phyloP scores from a whole-genome alignment of 2,888 invertebrate species.

The Muschampia staudingeri region DNA sequence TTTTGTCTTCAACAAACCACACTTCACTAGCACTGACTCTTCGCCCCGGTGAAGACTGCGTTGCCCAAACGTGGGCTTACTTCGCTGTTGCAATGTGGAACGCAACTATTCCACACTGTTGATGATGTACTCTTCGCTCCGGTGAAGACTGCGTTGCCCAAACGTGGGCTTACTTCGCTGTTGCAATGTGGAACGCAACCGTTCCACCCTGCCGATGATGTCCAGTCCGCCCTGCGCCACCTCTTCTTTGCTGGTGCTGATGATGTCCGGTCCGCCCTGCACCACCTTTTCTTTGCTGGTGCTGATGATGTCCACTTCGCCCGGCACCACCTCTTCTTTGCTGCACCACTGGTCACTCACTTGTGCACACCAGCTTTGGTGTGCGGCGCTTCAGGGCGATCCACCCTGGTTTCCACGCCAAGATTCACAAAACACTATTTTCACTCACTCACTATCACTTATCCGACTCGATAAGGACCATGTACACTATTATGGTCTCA shows the following conservation, averaged over 20 bases:
- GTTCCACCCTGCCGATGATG: background rate
- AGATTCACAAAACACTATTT: background rate
- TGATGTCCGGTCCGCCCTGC: background rate
- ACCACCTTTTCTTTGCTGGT: background rate
- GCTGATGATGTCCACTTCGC: background rate
- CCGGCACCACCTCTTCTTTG: background rate
- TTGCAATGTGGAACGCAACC: background rate
- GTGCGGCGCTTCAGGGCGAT: background rate
- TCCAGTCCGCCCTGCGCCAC: background rate
- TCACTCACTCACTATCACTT: constrained; percentile 1
- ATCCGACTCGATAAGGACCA: constrained; percentile 6
- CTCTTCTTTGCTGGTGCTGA: background rate
- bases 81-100: background rate
- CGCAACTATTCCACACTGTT: background rate
- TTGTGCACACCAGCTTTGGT: background rate
- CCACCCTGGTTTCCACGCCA: background rate
- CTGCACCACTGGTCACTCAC: background rate
- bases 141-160: background rate
- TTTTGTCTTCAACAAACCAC: background rate
- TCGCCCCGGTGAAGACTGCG: background rate
- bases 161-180: background rate
- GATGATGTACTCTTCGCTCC: background rate
- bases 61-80: background rate
- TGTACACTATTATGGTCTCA: background rate
- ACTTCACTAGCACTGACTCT: background rate